A percentile compares a stretch with the other conserved stretches of the same genome.
These are phyloP conservation scores for Oncorhynchus nerka DNA, from an alignment of 2,113 vertebrate species.

Conservation along the genomic window DNA sequence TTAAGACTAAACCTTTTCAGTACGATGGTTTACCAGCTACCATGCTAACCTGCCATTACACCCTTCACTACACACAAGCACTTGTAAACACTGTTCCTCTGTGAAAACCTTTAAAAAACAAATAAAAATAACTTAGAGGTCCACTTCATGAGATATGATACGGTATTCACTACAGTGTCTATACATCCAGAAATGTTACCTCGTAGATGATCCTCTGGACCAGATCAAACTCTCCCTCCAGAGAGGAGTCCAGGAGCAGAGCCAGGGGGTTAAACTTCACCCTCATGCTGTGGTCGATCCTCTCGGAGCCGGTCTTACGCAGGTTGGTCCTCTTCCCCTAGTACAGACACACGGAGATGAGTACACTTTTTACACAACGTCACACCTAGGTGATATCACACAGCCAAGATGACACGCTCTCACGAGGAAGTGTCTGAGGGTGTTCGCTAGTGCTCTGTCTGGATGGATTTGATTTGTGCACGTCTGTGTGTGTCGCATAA, in stretches of 20 bases:
- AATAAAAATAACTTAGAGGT: too few species aligned
- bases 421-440: neutral
- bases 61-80: too few species aligned
- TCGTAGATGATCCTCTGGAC: constrained; percentile 98
- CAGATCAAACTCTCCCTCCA: constrained; percentile 96
- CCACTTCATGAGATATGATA: neutral
- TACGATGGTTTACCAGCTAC: too few species aligned
- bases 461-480: too few species aligned
- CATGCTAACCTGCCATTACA: too few species aligned
- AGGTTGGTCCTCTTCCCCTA: constrained; percentile 97
- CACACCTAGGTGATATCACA: constrained; percentile 2
- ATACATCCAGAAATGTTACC: constrained; percentile 66
- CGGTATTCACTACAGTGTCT: neutral
- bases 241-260: constrained; percentile 92
- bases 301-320: constrained; percentile 87
- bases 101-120: too few species aligned
- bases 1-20: too few species aligned
- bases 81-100: neutral
- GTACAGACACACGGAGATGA: neutral
- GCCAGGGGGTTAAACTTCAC: constrained; percentile 97
- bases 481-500: too few species aligned
- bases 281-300: constrained; percentile 91
- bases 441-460: constrained; percentile 23
- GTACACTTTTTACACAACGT: neutral
- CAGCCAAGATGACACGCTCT: neutral